Evolutionary conservation across 2,797 vertebrate genomes (phyloP).

Genomic region (Phrynocephalus vlangalii): DNA sequence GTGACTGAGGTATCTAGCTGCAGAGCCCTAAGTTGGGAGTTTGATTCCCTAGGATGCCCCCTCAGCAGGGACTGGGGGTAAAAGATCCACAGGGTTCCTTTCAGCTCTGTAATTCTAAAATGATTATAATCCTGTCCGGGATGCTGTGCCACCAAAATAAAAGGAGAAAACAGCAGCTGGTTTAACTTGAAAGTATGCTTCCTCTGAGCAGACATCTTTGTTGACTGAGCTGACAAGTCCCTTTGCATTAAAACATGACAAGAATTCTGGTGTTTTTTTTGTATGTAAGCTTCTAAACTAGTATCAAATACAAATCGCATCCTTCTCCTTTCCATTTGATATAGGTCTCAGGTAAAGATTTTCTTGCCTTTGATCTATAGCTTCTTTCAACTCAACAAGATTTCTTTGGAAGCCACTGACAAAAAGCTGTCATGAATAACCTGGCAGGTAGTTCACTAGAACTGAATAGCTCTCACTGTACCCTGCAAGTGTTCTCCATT

Average conservation of each 20-base stretch:
- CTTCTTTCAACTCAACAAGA: fast-evolving
- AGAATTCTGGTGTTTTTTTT: constrained; percentile 16
- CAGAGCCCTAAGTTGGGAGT: no score
- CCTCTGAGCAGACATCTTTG: neutral
- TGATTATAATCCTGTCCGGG: neutral
- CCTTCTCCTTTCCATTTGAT: neutral
- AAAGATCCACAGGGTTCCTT: no score
- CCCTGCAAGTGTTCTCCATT: neutral
- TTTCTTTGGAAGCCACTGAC: constrained; percentile 25
- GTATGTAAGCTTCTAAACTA: constrained; percentile 11
- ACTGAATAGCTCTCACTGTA: constrained; percentile 37
- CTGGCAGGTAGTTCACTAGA: neutral
- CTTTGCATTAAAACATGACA: constrained; percentile 16
- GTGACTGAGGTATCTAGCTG: no score
- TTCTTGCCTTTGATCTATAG: neutral
- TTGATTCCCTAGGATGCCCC: no score
- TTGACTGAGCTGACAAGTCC: neutral
- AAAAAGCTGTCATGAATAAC: constrained; percentile 4
- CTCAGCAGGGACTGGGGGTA: no score
- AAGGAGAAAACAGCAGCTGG: neutral
- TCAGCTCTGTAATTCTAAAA: neutral
- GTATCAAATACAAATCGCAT: neutral
- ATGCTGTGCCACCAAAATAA: neutral
- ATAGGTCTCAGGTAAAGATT: neutral
- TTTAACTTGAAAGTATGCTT: neutral